Conservation (phyloP, 2,888 invertebrate genomes). For the Noctua janthina region DNA sequence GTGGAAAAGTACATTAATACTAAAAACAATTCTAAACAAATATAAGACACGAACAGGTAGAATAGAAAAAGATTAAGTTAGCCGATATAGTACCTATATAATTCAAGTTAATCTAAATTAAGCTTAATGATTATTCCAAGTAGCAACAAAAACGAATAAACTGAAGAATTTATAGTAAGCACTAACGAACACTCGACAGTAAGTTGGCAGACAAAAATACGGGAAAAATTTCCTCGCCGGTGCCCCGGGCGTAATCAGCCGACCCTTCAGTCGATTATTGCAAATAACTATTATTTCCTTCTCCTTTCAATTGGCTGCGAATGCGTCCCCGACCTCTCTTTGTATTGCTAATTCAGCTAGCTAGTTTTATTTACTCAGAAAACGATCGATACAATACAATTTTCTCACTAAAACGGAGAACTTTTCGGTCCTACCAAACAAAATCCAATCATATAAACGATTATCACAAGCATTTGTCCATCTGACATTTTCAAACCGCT, state of each 20-base stretch:
- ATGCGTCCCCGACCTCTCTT: slow-evolving; percentile 77
- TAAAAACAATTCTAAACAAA: neutral
- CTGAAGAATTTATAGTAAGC: slow-evolving; percentile 66
- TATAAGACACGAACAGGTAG: neutral
- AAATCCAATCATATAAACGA: slow-evolving; percentile 63
- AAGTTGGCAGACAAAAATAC: slow-evolving; percentile 79
- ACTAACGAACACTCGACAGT: slow-evolving; percentile 69
- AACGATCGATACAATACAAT: slow-evolving; percentile 60
- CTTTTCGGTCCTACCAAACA: slow-evolving; percentile 13
- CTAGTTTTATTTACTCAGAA: slow-evolving; percentile 82
- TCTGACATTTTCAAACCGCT: slow-evolving; percentile 71
- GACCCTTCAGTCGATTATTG: slow-evolving; percentile 87
- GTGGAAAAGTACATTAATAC: too few species aligned
- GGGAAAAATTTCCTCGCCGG: slow-evolving; percentile 77
- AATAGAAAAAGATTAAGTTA: neutral
- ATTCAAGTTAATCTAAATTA: neutral
- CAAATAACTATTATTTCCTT: slow-evolving; percentile 84
- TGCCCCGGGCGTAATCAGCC: slow-evolving; percentile 88
- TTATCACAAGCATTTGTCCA: slow-evolving; percentile 79
- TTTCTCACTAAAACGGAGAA: slow-evolving; percentile 42
- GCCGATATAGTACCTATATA: neutral
- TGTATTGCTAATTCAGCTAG: slow-evolving; percentile 87
- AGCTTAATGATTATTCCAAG: slow-evolving; percentile 31
- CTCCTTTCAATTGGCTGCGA: slow-evolving; percentile 86
- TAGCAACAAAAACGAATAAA: slow-evolving; percentile 47